Conservation (phyloP, 2,888 invertebrate species). For the Cantharis nigra region DNA sequence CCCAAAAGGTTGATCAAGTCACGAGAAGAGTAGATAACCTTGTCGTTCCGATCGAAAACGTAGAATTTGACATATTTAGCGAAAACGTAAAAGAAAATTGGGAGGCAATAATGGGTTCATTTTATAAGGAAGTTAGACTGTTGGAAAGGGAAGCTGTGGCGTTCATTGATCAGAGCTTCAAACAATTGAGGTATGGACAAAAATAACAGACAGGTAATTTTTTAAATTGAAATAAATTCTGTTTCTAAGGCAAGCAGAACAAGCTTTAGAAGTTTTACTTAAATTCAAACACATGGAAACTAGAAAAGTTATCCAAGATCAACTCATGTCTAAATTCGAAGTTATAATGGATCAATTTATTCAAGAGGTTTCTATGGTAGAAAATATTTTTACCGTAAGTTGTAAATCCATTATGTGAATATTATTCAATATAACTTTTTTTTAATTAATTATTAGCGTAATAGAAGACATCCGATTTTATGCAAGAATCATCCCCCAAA, state of each 20-base stretch:
- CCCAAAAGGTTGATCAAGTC: conserved; percentile 83
- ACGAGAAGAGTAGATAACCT: conserved; percentile 79
- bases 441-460: conserved; percentile 56
- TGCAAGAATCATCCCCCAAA: conserved; percentile 77
- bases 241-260: conserved; percentile 70
- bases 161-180: conserved; percentile 87
- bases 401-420: not conserved
- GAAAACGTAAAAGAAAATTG: conserved; percentile 82
- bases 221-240: not conserved
- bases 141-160: conserved; percentile 82
- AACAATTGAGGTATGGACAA: conserved; percentile 64
- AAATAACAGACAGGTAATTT: not conserved
- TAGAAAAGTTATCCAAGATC: conserved; percentile 71
- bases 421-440: not conserved
- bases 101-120: conserved; percentile 80
- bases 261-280: conserved; percentile 77
- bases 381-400: conserved; percentile 71
- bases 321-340: conserved; percentile 81
- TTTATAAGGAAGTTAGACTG: conserved; percentile 73
- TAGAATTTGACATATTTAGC: conserved; percentile 84
- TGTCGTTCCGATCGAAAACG: conserved; percentile 73
- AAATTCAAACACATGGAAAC: conserved; percentile 83
- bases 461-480: conserved; percentile 67
- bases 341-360: conserved; percentile 83
- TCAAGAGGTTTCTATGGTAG: conserved; percentile 77